phyloP scores from a whole-genome alignment of 2,797 vertebrate species.

The Molossus alvarezi region DNA sequence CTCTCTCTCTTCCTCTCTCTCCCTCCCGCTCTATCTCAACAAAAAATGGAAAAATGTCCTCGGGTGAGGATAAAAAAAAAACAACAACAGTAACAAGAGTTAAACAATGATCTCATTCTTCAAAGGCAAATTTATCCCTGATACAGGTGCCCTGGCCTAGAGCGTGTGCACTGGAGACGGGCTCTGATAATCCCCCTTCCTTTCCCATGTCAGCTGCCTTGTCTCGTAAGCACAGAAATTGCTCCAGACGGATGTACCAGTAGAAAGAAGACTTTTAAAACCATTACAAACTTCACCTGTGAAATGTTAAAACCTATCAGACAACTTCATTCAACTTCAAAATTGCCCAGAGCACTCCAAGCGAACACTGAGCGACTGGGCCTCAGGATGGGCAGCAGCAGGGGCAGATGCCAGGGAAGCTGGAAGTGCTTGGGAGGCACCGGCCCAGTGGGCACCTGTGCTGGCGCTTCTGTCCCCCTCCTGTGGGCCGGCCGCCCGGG shows the following conservation, averaged over 20 bases:
- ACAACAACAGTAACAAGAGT: background rate
- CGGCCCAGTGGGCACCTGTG: too few species aligned
- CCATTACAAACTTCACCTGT: background rate
- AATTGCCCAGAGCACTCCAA: background rate
- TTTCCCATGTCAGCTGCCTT: background rate
- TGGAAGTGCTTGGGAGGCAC: too few species aligned
- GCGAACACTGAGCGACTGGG: background rate
- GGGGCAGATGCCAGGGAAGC: too few species aligned
- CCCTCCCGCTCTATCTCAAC: too few species aligned
- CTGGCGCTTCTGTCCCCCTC: too few species aligned
- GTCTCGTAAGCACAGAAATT: background rate
- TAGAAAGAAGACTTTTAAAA: background rate
- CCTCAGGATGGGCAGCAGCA: too few species aligned
- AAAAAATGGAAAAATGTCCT: too few species aligned
- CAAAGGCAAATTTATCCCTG: background rate
- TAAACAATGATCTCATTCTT: background rate
- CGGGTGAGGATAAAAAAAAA: too few species aligned
- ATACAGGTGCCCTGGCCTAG: background rate
- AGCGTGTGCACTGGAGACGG: background rate
- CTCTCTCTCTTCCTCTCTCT: too few species aligned
- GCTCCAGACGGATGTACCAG: too few species aligned
- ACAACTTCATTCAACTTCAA: background rate
- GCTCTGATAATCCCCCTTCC: background rate
- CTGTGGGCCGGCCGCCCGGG: too few species aligned
- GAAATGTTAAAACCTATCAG: background rate